These are phyloP conservation scores for Arenaria interpres DNA, from an alignment of 2,113 vertebrate genomes.

Conservation along the genomic window DNA sequence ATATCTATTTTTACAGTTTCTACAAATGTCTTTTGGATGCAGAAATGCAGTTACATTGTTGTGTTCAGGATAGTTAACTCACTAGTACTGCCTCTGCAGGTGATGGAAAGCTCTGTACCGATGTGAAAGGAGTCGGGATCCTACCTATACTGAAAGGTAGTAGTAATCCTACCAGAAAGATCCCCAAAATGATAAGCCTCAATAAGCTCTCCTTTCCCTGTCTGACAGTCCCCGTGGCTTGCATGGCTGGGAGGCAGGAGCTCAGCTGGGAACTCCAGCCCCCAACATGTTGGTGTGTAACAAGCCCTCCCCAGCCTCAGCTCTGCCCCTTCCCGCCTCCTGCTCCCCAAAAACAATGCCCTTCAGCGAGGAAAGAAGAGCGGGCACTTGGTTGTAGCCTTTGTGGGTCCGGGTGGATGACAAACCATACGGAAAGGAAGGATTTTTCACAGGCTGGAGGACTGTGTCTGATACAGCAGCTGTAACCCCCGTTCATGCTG, in stretches of 20 bases:
- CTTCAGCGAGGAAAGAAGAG: not conserved
- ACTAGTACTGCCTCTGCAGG: not conserved
- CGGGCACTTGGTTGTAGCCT: not conserved
- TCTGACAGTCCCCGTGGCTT: not conserved
- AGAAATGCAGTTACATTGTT: not conserved
- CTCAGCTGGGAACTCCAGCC: not conserved
- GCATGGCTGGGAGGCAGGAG: not conserved
- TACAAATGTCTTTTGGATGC: not conserved
- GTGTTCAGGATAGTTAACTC: not conserved
- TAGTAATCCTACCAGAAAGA: not conserved
- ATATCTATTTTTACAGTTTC: conserved; percentile 24
- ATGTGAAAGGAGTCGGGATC: not conserved
- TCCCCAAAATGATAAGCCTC: not conserved
- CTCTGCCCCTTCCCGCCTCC: not conserved
- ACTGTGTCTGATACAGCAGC: not conserved
- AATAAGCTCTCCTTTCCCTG: not conserved
- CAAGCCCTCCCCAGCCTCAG: not conserved
- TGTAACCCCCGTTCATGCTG: rapidly evolving
- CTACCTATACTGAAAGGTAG: not conserved
- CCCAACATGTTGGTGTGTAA: not conserved
- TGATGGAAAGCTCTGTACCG: not conserved
- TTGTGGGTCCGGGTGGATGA: not conserved
- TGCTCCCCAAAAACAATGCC: rapidly evolving
- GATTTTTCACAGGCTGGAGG: not conserved
- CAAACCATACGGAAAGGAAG: not conserved